These are phyloP conservation scores for Lochmaea capreae DNA, from an alignment of 2,888 invertebrate species.

Conservation along the genomic window DNA sequence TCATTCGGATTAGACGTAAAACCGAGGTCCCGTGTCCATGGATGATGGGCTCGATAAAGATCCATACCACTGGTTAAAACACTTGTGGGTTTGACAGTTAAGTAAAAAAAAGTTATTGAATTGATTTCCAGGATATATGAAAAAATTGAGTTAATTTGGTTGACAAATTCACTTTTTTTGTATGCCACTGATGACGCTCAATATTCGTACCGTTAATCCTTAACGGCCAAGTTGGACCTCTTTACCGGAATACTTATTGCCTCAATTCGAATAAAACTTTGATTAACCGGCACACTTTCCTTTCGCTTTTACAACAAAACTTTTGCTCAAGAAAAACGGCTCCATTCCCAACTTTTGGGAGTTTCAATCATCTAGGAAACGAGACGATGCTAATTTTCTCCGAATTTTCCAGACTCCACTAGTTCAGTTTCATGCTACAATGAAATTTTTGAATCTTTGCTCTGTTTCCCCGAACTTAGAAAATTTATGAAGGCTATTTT, in stretches of 20 bases:
- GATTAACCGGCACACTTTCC: constrained; percentile 43
- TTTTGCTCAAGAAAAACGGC: constrained; percentile 34
- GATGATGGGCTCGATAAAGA: no score
- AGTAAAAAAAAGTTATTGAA: no score
- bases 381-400: constrained; percentile 36
- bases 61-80: no score
- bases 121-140: no score
- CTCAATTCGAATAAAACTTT: constrained; percentile 42
- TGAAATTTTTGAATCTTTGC: constrained; percentile 23
- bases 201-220: constrained; percentile 23
- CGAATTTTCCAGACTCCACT: constrained; percentile 31
- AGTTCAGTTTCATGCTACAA: constrained; percentile 13
- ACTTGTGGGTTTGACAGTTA: no score
- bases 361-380: constrained; percentile 37
- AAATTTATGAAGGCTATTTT: constrained; percentile 10
- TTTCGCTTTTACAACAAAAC: constrained; percentile 42
- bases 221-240: constrained; percentile 18
- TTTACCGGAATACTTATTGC: constrained; percentile 39
- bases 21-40: no score
- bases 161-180: no score
- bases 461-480: constrained; percentile 7
- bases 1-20: no score
- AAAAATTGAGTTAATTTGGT: no score
- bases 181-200: constrained; percentile 19
- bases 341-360: constrained; percentile 35